Percentiles rank a stretch among this genome's conserved stretches.
phyloP scores from a whole-genome alignment of 2,888 invertebrate species.

The Antheraea yamamai region DNA sequence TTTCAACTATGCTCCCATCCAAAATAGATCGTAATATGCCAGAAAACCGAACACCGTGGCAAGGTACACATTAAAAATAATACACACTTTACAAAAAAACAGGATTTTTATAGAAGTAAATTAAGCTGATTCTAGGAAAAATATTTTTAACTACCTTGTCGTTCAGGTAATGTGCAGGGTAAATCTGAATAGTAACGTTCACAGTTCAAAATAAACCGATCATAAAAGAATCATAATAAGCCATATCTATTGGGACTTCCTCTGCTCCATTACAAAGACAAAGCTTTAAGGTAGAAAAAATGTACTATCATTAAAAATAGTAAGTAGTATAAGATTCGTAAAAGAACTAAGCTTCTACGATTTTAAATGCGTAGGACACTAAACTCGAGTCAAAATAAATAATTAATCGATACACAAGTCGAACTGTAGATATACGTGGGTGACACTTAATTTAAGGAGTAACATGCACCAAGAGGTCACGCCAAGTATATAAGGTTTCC shows the following conservation, averaged over 20 bases:
- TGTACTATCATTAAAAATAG: conserved; percentile 47
- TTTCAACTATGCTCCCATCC: conserved; percentile 28
- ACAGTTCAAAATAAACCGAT: conserved; percentile 48
- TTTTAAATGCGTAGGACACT: conserved; percentile 53
- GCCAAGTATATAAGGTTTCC: conserved; percentile 73
- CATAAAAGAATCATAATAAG: conserved; percentile 66
- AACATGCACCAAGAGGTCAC: conserved; percentile 83
- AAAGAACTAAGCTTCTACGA: conserved; percentile 72
- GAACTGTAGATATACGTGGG: conserved; percentile 48
- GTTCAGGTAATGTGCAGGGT: conserved; percentile 50
- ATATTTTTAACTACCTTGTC: conserved; percentile 48
- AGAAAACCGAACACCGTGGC: conserved; percentile 60
- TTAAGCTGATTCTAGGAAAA: conserved; percentile 47
- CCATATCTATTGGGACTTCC: conserved; percentile 64
- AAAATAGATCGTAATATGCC: conserved; percentile 50
- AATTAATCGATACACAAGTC: conserved; percentile 49
- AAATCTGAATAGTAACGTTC: conserved; percentile 53
- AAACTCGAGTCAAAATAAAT: conserved; percentile 49
- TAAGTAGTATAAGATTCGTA: conserved; percentile 52
- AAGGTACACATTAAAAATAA: conserved; percentile 36
- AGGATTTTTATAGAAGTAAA: conserved; percentile 23
- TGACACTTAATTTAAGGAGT: conserved; percentile 65
- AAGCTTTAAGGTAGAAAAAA: conserved; percentile 60
- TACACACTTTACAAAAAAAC: conserved; percentile 25
- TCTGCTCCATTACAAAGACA: conserved; percentile 67